These are phyloP conservation scores for Ptyas mucosa DNA, from an alignment of 2,113 vertebrate species.

Conservation along the genomic window DNA sequence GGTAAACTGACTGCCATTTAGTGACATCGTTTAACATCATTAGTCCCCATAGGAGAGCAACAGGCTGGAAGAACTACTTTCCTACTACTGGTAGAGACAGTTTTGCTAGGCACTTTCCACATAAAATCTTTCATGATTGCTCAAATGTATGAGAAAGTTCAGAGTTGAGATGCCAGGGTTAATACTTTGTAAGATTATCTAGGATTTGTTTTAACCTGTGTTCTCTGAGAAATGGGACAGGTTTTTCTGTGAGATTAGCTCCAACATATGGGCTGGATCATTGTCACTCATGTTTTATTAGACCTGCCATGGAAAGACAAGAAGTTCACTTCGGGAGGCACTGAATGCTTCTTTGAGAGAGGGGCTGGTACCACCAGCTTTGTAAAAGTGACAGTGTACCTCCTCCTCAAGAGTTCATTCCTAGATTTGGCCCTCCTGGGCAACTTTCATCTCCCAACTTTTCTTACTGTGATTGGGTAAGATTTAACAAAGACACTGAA, in stretches of 20 bases:
- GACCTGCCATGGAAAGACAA: not conserved
- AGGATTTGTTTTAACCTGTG: not conserved
- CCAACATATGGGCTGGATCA: not conserved
- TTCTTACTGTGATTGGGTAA: not conserved
- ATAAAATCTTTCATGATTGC: not conserved
- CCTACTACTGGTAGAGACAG: not conserved
- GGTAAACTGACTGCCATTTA: not conserved
- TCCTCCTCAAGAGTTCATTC: not conserved
- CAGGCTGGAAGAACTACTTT: not conserved
- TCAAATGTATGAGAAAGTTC: not conserved
- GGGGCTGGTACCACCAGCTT: not conserved
- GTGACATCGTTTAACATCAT: not conserved
- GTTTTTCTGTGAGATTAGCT: not conserved
- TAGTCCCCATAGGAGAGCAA: not conserved
- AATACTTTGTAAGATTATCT: not conserved
- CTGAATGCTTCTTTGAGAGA: not conserved
- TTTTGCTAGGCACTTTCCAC: not conserved
- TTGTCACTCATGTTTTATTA: not conserved
- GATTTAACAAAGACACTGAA: not conserved
- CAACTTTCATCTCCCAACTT: not conserved
- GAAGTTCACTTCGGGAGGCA: not conserved
- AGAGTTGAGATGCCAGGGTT: not conserved
- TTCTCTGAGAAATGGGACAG: not conserved
- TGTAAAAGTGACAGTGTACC: not conserved
- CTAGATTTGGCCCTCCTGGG: not conserved